A percentile compares a stretch with the other conserved stretches of the same genome.
These are phyloP conservation scores for Hylyphantes graminicola DNA, from an alignment of 1,140 invertebrate species.

Conservation along the genomic window DNA sequence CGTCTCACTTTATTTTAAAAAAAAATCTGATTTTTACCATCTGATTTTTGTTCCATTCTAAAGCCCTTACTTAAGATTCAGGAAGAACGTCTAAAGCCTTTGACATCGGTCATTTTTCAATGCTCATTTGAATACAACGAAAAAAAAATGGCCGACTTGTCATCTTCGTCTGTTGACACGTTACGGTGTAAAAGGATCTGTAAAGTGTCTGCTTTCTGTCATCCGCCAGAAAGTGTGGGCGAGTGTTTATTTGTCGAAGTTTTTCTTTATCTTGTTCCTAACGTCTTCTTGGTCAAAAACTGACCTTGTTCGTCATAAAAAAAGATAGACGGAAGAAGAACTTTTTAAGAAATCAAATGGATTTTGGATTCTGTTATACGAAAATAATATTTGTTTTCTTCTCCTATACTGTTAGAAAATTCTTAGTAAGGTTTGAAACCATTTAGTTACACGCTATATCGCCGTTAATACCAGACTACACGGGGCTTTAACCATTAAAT, in stretches of 20 bases:
- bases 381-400: not conserved
- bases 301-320: slow-evolving; percentile 30
- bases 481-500: too few species aligned
- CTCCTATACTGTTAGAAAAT: not conserved
- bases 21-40: not conserved
- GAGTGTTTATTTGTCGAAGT: slow-evolving; percentile 16
- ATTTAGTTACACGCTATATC: too few species aligned
- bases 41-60: not conserved
- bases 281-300: slow-evolving; percentile 23
- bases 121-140: slow-evolving; percentile 26
- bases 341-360: not conserved
- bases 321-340: slow-evolving; percentile 15
- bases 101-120: too few species aligned
- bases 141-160: slow-evolving; percentile 3
- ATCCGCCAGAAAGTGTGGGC: slow-evolving; percentile 12
- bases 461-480: too few species aligned
- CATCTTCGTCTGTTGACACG: slow-evolving; percentile 19
- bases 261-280: not conserved
- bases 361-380: slow-evolving; percentile 1
- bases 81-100: too few species aligned
- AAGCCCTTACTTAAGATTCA: not conserved
- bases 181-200: slow-evolving; percentile 23
- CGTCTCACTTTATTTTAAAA: not conserved
- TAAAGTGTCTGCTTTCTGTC: slow-evolving; percentile 32
- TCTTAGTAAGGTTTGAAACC: too few species aligned